These are phyloP conservation scores for Argynnis bischoffii DNA, from an alignment of 2,888 invertebrate species.

Conservation along the genomic window DNA sequence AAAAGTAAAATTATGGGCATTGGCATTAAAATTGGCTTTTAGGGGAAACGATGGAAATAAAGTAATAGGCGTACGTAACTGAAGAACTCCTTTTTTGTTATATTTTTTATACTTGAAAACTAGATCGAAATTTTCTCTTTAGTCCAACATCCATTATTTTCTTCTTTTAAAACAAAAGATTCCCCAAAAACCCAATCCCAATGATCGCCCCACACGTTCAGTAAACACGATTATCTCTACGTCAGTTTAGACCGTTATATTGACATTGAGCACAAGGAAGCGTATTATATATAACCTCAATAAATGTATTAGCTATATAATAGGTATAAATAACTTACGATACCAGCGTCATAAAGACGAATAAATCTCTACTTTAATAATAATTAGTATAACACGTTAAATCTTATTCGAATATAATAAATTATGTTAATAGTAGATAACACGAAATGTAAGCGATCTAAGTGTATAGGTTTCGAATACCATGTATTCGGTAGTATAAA, in stretches of 20 bases:
- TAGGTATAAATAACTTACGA: constrained; percentile 53
- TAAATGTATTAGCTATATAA: constrained; percentile 56
- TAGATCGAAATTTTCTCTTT: no score
- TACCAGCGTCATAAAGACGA: constrained; percentile 79
- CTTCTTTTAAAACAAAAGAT: no score
- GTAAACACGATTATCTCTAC: constrained; percentile 22
- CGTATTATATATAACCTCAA: constrained; percentile 55
- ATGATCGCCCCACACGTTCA: neutral
- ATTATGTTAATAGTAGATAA: constrained; percentile 51
- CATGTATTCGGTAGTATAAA: constrained; percentile 32
- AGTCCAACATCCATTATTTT: no score
- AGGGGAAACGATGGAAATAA: neutral
- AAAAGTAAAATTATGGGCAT: constrained; percentile 37
- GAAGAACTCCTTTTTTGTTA: no score
- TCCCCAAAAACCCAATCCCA: no score
- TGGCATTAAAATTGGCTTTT: constrained; percentile 1
- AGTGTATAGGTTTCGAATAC: constrained; percentile 40
- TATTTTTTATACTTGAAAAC: no score
- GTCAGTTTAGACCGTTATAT: constrained; percentile 66
- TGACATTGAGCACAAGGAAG: constrained; percentile 79
- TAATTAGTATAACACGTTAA: constrained; percentile 60
- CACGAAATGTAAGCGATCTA: constrained; percentile 64
- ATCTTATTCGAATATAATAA: constrained; percentile 72
- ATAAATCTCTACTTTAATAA: constrained; percentile 57
- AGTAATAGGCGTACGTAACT: no score